Conservation (phyloP, 2,113 vertebrate species). For the Arizona elegans region DNA sequence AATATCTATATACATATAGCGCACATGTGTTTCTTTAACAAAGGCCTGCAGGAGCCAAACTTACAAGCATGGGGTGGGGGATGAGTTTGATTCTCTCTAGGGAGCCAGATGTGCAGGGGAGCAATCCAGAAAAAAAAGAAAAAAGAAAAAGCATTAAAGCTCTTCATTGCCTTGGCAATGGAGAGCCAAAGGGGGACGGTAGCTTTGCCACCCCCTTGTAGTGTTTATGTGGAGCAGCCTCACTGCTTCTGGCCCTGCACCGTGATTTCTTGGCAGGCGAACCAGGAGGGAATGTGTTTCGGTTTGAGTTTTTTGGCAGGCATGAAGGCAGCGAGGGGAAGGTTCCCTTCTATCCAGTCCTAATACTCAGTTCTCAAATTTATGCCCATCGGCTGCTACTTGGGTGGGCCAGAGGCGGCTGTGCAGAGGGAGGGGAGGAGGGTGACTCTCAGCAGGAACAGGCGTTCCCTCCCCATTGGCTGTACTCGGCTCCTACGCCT, state of each 20-base stretch:
- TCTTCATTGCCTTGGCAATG: constrained; percentile 16
- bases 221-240: constrained; percentile 43
- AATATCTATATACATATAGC: neutral
- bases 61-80: neutral
- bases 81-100: neutral
- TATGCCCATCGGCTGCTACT: constrained; percentile 68
- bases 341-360: constrained; percentile 59
- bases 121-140: neutral
- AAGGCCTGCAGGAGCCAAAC: constrained; percentile 2
- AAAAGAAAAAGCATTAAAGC: neutral
- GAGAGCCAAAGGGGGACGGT: constrained; percentile 30
- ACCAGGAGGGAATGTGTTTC: constrained; percentile 64
- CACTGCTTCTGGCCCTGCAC: constrained; percentile 52
- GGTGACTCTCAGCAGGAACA: constrained; percentile 40
- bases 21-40: constrained; percentile 3
- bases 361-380: constrained; percentile 60
- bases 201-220: constrained; percentile 2
- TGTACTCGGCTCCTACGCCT: constrained; percentile 3
- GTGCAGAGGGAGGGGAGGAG: constrained; percentile 56
- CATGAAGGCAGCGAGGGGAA: constrained; percentile 46
- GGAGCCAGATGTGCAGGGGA: constrained; percentile 22
- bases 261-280: constrained; percentile 62
- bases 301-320: constrained; percentile 70
- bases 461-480: constrained; percentile 41
- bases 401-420: constrained; percentile 62